A percentile compares a stretch with the other conserved stretches of the same genome.
Evolutionary conservation across 2,113 vertebrate species (phyloP).

Genomic region (Lycaon pictus): DNA sequence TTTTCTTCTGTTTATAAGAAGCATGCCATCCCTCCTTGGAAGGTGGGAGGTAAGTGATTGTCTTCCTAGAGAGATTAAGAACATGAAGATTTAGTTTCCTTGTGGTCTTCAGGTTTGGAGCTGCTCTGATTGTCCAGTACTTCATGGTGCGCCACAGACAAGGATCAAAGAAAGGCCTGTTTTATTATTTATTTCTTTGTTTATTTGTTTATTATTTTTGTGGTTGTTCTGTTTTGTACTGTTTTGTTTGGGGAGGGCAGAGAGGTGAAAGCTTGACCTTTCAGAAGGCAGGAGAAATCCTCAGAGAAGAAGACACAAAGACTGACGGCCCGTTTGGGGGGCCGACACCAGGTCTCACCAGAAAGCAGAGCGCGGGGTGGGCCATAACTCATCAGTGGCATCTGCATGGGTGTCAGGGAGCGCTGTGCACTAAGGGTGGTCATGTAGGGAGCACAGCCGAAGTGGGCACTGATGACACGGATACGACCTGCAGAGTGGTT

Average conservation of each 20-base stretch:
- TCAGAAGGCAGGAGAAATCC: background rate
- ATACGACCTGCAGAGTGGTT: no score
- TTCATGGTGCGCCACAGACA: background rate
- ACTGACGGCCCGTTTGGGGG: background rate
- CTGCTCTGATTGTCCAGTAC: background rate
- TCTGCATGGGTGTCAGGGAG: background rate
- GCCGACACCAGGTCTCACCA: background rate
- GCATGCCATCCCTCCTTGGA: background rate
- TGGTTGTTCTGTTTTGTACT: background rate
- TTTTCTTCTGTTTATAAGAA: constrained; percentile 26
- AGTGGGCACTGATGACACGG: background rate
- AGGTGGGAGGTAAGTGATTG: background rate
- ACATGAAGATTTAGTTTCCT: background rate
- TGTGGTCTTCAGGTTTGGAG: background rate
- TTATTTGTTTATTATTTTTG: no score
- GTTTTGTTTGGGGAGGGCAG: background rate
- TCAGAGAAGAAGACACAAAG: background rate
- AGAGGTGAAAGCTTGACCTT: background rate
- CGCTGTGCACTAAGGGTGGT: no score
- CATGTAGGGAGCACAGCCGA: background rate
- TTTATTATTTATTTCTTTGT: no score
- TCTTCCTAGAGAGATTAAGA: background rate
- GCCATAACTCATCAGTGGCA: background rate
- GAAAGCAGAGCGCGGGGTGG: background rate
- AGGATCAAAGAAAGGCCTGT: background rate